Conservation (phyloP, 92 coral and sea anemone species). For the Porites rus region DNA sequence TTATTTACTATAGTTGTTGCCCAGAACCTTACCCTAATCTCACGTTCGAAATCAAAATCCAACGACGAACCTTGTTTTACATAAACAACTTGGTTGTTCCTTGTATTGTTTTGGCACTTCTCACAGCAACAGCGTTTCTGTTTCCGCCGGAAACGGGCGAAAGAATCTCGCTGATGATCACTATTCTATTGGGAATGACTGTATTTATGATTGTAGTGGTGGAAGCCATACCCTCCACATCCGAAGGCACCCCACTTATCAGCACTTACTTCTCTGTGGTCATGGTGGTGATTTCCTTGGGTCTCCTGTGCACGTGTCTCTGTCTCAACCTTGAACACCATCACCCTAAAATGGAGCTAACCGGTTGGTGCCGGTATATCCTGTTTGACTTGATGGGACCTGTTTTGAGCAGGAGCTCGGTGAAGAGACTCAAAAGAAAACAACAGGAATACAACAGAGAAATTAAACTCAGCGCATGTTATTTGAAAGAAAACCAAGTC, state of each 20-base stretch:
- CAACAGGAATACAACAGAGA: background rate
- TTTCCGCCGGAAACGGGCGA: slow-evolving; percentile 99
- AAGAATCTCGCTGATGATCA: slow-evolving; percentile 92
- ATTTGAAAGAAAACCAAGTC: slow-evolving; percentile 30
- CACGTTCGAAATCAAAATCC: slow-evolving; percentile 70
- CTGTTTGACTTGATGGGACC: slow-evolving; percentile 83
- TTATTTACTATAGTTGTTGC: slow-evolving; percentile 75
- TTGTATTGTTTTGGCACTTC: slow-evolving; percentile 84
- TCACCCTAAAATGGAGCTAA: slow-evolving; percentile 85
- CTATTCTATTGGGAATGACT: slow-evolving; percentile 93
- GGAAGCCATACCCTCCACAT: slow-evolving; percentile 95
- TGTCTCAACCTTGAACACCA: slow-evolving; percentile 82
- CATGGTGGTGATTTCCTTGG: slow-evolving; percentile 81
- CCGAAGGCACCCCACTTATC: slow-evolving; percentile 90
- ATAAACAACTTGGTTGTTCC: slow-evolving; percentile 90
- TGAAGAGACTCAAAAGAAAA: slow-evolving; percentile 20
- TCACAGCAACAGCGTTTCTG: slow-evolving; percentile 84
- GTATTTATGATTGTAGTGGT: slow-evolving; percentile 95
- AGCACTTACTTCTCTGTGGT: slow-evolving; percentile 96
- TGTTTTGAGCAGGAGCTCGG: slow-evolving; percentile 49
- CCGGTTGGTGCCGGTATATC: slow-evolving; percentile 74
- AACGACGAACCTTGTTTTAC: slow-evolving; percentile 85
- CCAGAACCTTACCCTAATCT: slow-evolving; percentile 79
- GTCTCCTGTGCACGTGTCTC: slow-evolving; percentile 84
- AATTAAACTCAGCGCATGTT: background rate